Evolutionary conservation across 1,140 invertebrate species (phyloP).

Genomic region (Gryon sp.): DNA sequence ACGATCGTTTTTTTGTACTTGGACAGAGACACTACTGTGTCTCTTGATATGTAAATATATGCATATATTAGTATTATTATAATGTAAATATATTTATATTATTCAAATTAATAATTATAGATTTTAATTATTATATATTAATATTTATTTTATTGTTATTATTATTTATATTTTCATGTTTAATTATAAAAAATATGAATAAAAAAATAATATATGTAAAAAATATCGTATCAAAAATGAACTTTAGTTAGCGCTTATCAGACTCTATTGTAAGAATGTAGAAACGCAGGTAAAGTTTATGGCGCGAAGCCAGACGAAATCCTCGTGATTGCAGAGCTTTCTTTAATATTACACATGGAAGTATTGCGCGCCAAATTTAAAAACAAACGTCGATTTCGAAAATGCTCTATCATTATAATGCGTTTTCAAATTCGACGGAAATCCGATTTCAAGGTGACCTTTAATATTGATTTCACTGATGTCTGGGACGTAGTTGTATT

Average conservation of each 20-base stretch:
- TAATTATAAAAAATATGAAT: not conserved
- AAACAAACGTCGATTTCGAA: constrained; percentile 1
- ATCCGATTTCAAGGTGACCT: constrained; percentile 16
- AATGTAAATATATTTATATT: too few species aligned
- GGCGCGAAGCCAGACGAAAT: constrained; percentile 27
- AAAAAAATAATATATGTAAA: not conserved
- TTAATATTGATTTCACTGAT: constrained; percentile 28
- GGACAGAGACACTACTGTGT: too few species aligned
- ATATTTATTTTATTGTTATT: too few species aligned
- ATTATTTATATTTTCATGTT: too few species aligned
- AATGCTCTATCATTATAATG: not conserved
- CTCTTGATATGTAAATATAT: too few species aligned
- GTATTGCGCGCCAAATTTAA: constrained; percentile 21
- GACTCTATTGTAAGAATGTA: constrained; percentile 19
- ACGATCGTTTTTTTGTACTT: too few species aligned
- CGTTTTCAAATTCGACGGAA: constrained; percentile 10
- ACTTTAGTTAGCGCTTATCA: constrained; percentile 4
- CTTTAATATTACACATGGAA: constrained; percentile 19
- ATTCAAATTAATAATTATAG: too few species aligned
- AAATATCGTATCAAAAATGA: too few species aligned
- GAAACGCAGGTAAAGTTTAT: constrained; percentile 17
- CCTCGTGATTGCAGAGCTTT: constrained; percentile 32
- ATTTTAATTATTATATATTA: too few species aligned
- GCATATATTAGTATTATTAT: too few species aligned
- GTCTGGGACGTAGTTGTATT: constrained; percentile 12